Percentiles rank a stretch among this genome's conserved stretches.
Evolutionary conservation across 2,113 vertebrate genomes (phyloP).

Genomic region (Aegotheles bennettii): DNA sequence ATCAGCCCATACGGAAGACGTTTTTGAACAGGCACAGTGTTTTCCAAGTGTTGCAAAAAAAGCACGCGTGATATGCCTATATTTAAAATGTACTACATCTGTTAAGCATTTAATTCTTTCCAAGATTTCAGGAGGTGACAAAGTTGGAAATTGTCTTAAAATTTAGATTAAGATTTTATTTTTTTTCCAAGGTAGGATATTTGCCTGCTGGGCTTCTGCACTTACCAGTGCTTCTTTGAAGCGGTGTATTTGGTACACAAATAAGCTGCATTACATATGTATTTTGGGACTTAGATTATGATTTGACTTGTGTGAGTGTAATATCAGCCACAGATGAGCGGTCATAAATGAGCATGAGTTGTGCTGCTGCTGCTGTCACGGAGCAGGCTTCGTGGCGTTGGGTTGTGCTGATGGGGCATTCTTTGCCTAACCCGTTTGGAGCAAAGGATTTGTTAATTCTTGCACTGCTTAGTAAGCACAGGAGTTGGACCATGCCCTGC

Average conservation of each 20-base stretch:
- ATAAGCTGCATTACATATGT: not conserved
- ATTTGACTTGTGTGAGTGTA: not conserved
- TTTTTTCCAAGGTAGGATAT: not conserved
- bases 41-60: not conserved
- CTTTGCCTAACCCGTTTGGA: not conserved
- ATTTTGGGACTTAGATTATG: not conserved
- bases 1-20: not conserved
- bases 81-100: conserved; percentile 36
- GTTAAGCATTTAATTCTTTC: conserved; percentile 22
- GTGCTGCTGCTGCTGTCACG: not conserved
- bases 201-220: not conserved
- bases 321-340: not conserved
- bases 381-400: not conserved
- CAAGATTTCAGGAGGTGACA: conserved; percentile 39
- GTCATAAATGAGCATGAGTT: not conserved
- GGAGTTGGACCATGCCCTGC: not conserved
- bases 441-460: conserved; percentile 31
- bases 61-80: not conserved
- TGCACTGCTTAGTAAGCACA: not conserved
- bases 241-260: not conserved
- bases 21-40: conserved; percentile 13
- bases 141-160: conserved; percentile 21
- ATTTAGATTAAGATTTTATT: not conserved
- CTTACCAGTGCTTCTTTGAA: not conserved
- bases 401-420: not conserved